Conservation (phyloP, 2,888 invertebrate species). For the Tethea ocularis region DNA sequence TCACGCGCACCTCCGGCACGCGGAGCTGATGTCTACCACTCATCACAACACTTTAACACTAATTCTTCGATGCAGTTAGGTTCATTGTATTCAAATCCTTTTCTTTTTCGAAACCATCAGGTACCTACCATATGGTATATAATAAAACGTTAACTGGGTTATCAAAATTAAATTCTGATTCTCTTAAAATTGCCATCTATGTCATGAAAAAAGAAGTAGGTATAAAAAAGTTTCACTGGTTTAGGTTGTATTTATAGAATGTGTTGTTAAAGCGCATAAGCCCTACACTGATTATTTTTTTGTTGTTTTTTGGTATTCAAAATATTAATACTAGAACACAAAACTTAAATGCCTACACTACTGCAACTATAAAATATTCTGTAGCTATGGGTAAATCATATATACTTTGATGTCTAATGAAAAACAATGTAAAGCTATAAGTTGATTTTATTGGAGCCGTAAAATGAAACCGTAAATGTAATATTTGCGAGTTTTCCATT, state of each 20-base stretch:
- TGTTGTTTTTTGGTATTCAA: background rate
- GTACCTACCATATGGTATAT: no score
- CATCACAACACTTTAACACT: conserved; percentile 77
- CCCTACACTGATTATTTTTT: background rate
- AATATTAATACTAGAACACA: no score
- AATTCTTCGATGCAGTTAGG: conserved; percentile 20
- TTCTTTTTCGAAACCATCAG: background rate
- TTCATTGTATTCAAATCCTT: conserved; percentile 9
- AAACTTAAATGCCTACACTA: no score
- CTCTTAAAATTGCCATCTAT: background rate
- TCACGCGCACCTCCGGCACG: conserved; percentile 87
- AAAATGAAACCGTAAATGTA: conserved; percentile 22
- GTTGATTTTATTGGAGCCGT: conserved; percentile 22
- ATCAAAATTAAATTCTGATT: background rate
- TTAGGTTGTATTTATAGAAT: conserved; percentile 32
- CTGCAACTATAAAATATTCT: no score
- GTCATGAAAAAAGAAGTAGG: conserved; percentile 10
- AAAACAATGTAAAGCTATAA: background rate
- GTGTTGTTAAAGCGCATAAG: conserved; percentile 39
- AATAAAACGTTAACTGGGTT: background rate
- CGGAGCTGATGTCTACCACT: conserved; percentile 82
- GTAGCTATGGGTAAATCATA: background rate
- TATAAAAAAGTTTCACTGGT: background rate
- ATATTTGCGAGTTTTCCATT: conserved; percentile 31
- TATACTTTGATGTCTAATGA: background rate